Base-by-base conservation (phyloP, 2,113 vertebrate genomes). In the Syngnathus scovelli region DNA sequence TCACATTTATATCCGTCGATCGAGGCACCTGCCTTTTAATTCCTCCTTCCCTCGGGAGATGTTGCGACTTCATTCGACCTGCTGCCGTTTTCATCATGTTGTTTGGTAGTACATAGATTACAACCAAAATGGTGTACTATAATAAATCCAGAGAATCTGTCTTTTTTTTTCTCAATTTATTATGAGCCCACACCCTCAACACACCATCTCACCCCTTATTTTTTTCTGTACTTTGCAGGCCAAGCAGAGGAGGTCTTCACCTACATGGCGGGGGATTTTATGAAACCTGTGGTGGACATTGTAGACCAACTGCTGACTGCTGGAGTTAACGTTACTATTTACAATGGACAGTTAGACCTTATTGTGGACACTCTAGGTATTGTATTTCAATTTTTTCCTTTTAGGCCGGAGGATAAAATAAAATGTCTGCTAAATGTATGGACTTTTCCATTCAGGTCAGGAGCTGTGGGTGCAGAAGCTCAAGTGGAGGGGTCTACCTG, bases 321-420 rank as follows among this genome's bases (percentile, higher is more conserved):
- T 0, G 92, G 92, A 0, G 80, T 99, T 78, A 98, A 86, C 0
- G 94, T 98, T 65, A 96, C 93, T 0, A 83, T 98, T 67, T 99
- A 98, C 69, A 99, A 99, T 0, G 97, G 96, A 12, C 96, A 99
- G 83, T 90, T 99, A 61, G 97, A 99, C 81, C 94, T 99, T 72
- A 98, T 99, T 0, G 97, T 99, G 88, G 94, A 96, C 88, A 98
- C 96, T 18, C 91, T 98, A 72, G 97, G 97, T 98, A 92, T 74
- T 54, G 13, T 33, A 7, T 38, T n/a, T 9, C 7, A 39, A 10
- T 6, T 61, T 10, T 18, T 13, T 44, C 43, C 43, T 44, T 13
- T 4, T 44, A 44, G 43, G 3, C 2, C 12, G 43, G 43, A 13
- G 10, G 4, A 44, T 44, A 44, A 41, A 43, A 12, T 43, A 43